Evolutionary conservation across 1,140 invertebrate genomes (phyloP).

Genomic region (Harpegnathos saltator): DNA sequence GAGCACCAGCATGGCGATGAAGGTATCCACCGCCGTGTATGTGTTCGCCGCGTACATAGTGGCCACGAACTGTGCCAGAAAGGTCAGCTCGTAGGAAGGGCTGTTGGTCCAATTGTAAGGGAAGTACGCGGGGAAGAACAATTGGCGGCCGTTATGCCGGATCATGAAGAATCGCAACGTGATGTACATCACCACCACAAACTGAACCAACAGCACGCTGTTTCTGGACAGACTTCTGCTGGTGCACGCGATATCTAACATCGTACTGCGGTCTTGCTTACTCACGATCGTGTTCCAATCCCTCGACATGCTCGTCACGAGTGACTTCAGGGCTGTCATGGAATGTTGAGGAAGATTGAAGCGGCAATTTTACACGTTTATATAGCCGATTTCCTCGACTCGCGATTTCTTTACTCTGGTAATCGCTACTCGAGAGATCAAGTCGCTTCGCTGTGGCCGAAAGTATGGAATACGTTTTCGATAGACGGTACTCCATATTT

Average conservation of each 20-base stretch:
- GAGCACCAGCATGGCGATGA: slow-evolving; percentile 84
- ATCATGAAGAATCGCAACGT: not conserved
- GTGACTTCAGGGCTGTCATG: slow-evolving; percentile 55
- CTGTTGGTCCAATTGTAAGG: slow-evolving; percentile 83
- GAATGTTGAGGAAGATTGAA: not conserved
- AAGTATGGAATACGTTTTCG: not conserved
- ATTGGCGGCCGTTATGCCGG: not conserved
- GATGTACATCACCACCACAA: not conserved
- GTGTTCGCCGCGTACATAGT: slow-evolving; percentile 77
- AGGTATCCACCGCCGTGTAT: slow-evolving; percentile 84
- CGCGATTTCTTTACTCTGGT: not conserved
- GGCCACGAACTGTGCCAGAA: slow-evolving; percentile 82
- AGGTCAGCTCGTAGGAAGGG: slow-evolving; percentile 84
- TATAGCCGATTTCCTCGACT: no score
- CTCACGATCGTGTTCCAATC: slow-evolving; percentile 50
- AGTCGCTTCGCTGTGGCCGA: no score
- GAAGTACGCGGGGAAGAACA: slow-evolving; percentile 58
- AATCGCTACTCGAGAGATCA: not conserved
- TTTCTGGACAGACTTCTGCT: slow-evolving; percentile 52
- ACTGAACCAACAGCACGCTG: slow-evolving; percentile 10
- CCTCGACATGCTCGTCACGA: slow-evolving; percentile 55
- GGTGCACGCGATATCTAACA: slow-evolving; percentile 50
- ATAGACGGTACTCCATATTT: no score
- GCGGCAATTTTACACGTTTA: no score
- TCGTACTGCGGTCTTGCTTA: slow-evolving; percentile 7